Conservation (phyloP, 1,140 invertebrate species). For the Apocrypta bakeri region DNA sequence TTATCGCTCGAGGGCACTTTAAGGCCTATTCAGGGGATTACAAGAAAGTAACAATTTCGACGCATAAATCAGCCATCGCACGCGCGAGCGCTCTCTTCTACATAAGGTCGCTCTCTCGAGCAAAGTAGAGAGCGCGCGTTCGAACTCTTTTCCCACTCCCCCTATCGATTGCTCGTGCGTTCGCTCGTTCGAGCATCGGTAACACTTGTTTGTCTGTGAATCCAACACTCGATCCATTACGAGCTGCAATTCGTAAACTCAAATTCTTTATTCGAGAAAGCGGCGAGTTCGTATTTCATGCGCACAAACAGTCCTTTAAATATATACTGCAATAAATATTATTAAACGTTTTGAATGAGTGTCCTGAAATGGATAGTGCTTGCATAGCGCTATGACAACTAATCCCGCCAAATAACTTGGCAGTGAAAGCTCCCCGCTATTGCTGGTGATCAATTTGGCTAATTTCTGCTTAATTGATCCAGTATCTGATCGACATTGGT, state of each 20-base stretch:
- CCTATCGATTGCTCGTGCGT: not conserved
- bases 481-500: slow-evolving; percentile 38
- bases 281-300: too few relatives aligned
- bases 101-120: not conserved
- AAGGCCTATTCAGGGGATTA: slow-evolving; percentile 32
- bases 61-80: slow-evolving; percentile 21
- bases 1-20: slow-evolving; percentile 29
- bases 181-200: slow-evolving; percentile 5
- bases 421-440: slow-evolving; percentile 22
- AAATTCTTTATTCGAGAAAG: too few relatives aligned
- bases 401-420: slow-evolving; percentile 19
- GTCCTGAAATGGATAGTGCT: not conserved
- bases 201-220: slow-evolving; percentile 2
- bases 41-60: slow-evolving; percentile 39
- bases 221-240: not conserved
- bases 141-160: not conserved
- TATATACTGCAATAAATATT: too few relatives aligned
- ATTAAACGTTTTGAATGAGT: too few relatives aligned
- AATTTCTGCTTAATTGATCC: slow-evolving; percentile 44
- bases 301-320: too few relatives aligned
- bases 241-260: too few relatives aligned
- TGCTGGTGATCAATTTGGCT: slow-evolving; percentile 35
- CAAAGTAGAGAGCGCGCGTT: not conserved
- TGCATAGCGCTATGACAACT: not conserved
- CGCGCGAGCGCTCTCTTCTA: not conserved